Base-by-base conservation (phyloP, 2,113 vertebrate genomes). In the Cardinalis cardinalis region DNA sequence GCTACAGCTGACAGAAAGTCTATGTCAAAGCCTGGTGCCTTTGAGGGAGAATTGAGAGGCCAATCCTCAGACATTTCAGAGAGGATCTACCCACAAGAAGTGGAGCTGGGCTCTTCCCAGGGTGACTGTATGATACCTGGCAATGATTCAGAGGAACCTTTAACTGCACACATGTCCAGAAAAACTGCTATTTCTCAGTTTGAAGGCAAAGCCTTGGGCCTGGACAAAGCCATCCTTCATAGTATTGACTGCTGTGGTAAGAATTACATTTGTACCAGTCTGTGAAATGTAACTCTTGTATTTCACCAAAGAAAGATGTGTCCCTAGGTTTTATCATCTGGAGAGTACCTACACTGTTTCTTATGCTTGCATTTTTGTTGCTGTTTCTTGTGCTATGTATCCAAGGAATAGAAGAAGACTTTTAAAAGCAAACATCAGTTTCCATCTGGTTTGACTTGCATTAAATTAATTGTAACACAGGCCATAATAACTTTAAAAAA, bases 221-320 rank as follows among this genome's bases (percentile, higher is more conserved):
- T 99, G 92, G 99, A 99, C 94, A 99, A 99, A 96, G 99, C 99
- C 77, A 98, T 99, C 92, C 98, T 99, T 87, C 99, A 99, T 34
- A 99, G 99, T 94, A 99, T 99, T 31, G 99, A 99, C 97, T 99
- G 98, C 96, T 99, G 99, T 40, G 98, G 99, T 99, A 98, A 98
- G 98, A 63, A 44, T 24, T 41, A 18, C 53, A 6, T 61, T 66
- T 71, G 17, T 63, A n/a, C 31, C 19, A 4, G 12, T 59, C 34
- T 66, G 8, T 69, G 46, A 89, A 72, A 32, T 48, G 3, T 48
- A 65, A 52, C 34, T 63, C 10, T 20, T 68, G 0, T 28, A n/a
- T 58, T 74, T 72, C 76, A 41, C 26, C 32, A 15, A 59, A 71
- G 38, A 40, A 64, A 52, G 11, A 36, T 3, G 0, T 41, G 5